Evolutionary conservation across 2,888 invertebrate genomes (phyloP), one percentile per base, ranked within the genome.

Genomic region (Hermodice carunculata): DNA sequence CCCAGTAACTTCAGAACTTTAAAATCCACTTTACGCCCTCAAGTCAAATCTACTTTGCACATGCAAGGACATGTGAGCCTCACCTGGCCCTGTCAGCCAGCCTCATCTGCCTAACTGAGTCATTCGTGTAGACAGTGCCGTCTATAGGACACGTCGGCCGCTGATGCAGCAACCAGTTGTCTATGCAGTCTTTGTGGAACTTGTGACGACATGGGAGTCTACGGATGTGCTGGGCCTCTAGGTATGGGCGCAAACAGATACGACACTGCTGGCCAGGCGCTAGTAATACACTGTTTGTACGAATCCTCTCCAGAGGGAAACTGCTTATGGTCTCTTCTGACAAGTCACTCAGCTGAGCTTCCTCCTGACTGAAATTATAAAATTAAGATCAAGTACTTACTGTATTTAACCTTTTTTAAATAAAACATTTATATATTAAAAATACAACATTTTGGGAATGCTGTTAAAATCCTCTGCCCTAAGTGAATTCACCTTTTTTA

Each of bases 181-280:
- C 86, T 52, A 86, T 83, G 70, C 86, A 86, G 31, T 81, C 81
- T 49, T 71, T 73, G 70, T 86, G 86, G 68, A 86, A 85, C 80
- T 84, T 82, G 62, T 85, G 85, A 67, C 78, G 75, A 69, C 86
- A 86, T 4, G 85, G 85, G 46, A 86, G 71, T 58, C 76, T 78
- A 51, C 84, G 70, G 8, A 85, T 79, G 40, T 73, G 70, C 60
- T 85, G 81, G 3, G 79, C 81, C 24, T 54, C 57, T 43, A 77
- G 71, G 73, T 80, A 86, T 8, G 74, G 76, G 22, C 81, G 74
- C 1, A 85, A 76, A 75, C 86, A 86, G 24, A 86, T 71, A 8
- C 84, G 71, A 71, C 86, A 86, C 74, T 86, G 86, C 32, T 78
- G 72, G 1, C 85, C 86, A 2, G 82, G 81, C 1, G 79, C 78